Base-by-base conservation (phyloP, 1,140 invertebrate species). In the Euwallacea similis region DNA sequence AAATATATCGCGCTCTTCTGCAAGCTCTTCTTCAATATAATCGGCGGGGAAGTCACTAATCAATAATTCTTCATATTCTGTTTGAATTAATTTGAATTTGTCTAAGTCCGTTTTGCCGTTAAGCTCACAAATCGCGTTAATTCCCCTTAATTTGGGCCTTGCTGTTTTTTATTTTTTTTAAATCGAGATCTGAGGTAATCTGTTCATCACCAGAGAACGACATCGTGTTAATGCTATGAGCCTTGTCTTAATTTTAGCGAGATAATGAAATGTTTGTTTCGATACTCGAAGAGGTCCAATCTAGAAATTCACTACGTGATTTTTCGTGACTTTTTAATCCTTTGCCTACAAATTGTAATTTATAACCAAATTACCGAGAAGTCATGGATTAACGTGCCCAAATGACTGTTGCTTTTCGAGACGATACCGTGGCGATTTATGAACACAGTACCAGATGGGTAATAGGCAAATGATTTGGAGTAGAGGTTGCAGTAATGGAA, bases 11-110 rank as follows among this genome's bases (percentile, higher is more conserved):
- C 67, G 66, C 11, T 68, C 66, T 43, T 58, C 11, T 7, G 13
- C n/a, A 61, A 42, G n/a, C n/a, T 68, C 42, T n/a, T 33, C 33
- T 69, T 61, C 46, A 15, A 46, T 10, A 2, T 69, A 15, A 15
- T 69, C 50, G 15, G 7, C 33, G 9, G 16, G 16, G 4, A 33
- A 33, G 56, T 67, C 53, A 46, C n/a, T 15, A 6, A 55, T 55
- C n/a, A 53, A 47, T 65, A 66, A 60, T 66, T 66, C 65, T 43
- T 69, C 67, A 21, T 64, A 42, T 50, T 69, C 11, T 3, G 67
- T 47, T 53, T 69, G 67, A 47, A 69, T 63, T 7, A 11, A 0
- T 8, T 69, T 15, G 44, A 46, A 61, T 21, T 63, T 43, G 8
- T 50, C 42, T 6, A 63, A 42, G 43, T 58, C 33, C 7, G 54